These are phyloP conservation scores for Acanthis flammea DNA, from an alignment of 2,797 vertebrate species.

Conservation along the genomic window DNA sequence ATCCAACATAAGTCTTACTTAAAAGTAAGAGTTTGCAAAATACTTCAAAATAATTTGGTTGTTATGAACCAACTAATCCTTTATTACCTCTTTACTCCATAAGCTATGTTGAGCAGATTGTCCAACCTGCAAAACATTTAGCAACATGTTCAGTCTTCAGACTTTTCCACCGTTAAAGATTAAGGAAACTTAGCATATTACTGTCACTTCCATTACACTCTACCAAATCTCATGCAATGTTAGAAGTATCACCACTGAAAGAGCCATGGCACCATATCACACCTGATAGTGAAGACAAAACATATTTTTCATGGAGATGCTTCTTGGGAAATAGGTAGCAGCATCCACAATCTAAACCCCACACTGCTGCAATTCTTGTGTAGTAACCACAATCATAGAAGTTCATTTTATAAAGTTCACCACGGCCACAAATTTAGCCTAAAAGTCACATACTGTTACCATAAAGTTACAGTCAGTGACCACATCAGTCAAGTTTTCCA, in stretches of 20 bases:
- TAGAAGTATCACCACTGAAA: background rate
- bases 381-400: background rate
- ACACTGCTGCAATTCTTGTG: background rate
- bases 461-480: background rate
- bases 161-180: conserved; percentile 23
- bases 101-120: conserved; percentile 99
- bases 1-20: conserved; percentile 38
- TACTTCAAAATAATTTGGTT: conserved; percentile 13
- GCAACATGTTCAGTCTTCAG: conserved; percentile 74
- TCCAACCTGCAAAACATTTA: conserved; percentile 92
- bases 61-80: conserved; percentile 50
- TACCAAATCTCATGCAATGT: background rate
- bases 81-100: conserved; percentile 98
- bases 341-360: background rate
- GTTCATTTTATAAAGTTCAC: background rate
- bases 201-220: background rate
- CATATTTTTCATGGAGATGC: background rate
- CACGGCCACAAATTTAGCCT: background rate
- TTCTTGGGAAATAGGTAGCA: background rate
- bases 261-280: background rate
- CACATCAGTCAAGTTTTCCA: background rate
- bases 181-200: conserved; percentile 31
- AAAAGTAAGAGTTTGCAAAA: conserved; percentile 28
- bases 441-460: background rate
- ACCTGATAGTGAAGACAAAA: background rate